Conservation (phyloP, 2,888 invertebrate genomes). For the Branchipolynoe longqiensis region DNA sequence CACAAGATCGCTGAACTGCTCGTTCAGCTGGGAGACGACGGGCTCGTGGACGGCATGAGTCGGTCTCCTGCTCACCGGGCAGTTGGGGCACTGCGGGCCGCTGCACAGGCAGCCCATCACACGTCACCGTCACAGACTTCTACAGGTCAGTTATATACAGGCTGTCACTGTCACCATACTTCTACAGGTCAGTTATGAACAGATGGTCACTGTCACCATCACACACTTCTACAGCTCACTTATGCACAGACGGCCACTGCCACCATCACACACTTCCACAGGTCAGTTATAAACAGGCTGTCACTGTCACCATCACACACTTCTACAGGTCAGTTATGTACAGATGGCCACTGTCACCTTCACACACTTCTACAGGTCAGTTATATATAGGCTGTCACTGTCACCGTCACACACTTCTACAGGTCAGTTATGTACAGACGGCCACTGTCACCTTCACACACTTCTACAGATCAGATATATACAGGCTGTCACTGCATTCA, state of each 20-base stretch:
- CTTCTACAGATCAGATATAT: too few relatives aligned
- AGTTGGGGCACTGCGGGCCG: constrained; percentile 70
- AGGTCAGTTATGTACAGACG: too few relatives aligned
- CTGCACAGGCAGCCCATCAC: constrained; percentile 61
- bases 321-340: too few relatives aligned
- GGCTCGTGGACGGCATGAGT: constrained; percentile 65
- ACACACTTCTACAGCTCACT: not conserved
- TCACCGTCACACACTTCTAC: too few relatives aligned
- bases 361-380: too few relatives aligned
- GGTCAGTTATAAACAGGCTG: too few relatives aligned
- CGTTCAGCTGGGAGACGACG: constrained; percentile 78
- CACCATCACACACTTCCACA: too few relatives aligned
- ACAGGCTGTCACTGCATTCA: too few relatives aligned
- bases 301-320: too few relatives aligned
- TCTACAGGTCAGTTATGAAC: not conserved
- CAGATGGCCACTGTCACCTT: too few relatives aligned
- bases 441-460: too few relatives aligned
- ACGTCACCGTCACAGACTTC: constrained; percentile 47
- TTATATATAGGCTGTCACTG: too few relatives aligned
- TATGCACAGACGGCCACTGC: not conserved
- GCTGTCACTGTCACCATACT: not conserved
- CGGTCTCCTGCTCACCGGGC: constrained; percentile 73
- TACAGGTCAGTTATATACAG: constrained; percentile 32
- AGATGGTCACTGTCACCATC: not conserved
- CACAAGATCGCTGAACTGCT: constrained; percentile 76